Percentiles rank a stretch among this genome's conserved stretches.
Evolutionary conservation across 2,797 vertebrate species (phyloP).

Genomic region (Pogonophryne albipinna): DNA sequence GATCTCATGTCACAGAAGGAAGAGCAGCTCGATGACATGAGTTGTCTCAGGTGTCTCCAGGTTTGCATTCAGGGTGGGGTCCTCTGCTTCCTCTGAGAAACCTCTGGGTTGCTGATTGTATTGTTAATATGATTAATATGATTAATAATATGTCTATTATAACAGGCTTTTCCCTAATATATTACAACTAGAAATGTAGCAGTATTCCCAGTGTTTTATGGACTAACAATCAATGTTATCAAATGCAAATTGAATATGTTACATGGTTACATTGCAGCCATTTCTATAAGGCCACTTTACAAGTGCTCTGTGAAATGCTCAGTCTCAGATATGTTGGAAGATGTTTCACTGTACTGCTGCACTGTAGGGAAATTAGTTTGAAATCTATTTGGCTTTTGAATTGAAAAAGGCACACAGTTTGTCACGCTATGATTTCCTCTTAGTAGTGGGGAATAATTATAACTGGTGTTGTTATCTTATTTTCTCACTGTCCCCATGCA

Average conservation of each 20-base stretch:
- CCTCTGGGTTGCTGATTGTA: not conserved
- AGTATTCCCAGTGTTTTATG: not conserved
- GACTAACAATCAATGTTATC: not conserved
- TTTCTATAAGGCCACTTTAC: too few relatives aligned
- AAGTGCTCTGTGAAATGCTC: too few relatives aligned
- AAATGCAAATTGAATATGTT: too few relatives aligned
- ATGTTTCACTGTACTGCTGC: too few relatives aligned
- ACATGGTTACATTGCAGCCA: too few relatives aligned
- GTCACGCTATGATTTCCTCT: too few relatives aligned
- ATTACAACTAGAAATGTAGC: not conserved
- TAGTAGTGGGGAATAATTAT: not conserved
- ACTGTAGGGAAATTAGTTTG: too few relatives aligned
- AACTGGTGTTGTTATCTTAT: not conserved
- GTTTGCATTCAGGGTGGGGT: constrained; percentile 73
- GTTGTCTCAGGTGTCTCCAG: constrained; percentile 67
- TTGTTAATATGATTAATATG: not conserved
- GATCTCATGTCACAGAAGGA: constrained; percentile 69
- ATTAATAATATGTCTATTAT: not conserved
- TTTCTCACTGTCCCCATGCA: not conserved
- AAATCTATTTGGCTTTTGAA: too few relatives aligned
- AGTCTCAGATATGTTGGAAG: too few relatives aligned
- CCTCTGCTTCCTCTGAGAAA: constrained; percentile 67
- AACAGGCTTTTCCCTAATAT: not conserved
- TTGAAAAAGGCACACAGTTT: too few relatives aligned
- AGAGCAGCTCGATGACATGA: constrained; percentile 58